Conservation (phyloP, 2,113 vertebrate species). For the Uropsilus gracilis region DNA sequence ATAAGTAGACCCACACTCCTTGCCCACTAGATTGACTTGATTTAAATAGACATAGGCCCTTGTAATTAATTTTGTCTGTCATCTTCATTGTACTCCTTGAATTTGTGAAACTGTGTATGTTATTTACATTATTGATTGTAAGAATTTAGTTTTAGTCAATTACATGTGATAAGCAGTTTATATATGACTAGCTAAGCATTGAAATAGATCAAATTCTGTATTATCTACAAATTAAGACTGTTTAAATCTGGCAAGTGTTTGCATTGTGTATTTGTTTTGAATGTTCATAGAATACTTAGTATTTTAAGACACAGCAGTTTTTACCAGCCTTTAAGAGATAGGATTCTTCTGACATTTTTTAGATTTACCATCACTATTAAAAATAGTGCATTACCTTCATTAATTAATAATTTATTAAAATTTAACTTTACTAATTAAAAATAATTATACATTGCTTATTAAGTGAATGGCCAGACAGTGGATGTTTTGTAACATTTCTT, state of each 20-base stretch:
- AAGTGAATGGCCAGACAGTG: background rate
- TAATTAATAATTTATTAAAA: too few species aligned
- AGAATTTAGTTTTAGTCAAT: background rate
- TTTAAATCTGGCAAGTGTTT: background rate
- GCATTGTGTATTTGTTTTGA: slow-evolving; percentile 20
- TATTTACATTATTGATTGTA: slow-evolving; percentile 20
- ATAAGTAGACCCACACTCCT: too few species aligned
- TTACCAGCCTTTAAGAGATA: background rate
- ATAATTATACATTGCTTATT: background rate
- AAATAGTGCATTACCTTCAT: too few species aligned
- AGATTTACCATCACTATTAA: background rate
- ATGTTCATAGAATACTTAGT: background rate
- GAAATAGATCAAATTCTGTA: slow-evolving; percentile 16
- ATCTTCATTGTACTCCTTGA: background rate
- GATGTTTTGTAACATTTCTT: slow-evolving; percentile 14
- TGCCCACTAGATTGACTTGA: background rate
- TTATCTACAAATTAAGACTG: background rate
- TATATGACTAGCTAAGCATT: background rate
- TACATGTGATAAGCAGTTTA: background rate
- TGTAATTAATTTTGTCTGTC: slow-evolving; percentile 35
- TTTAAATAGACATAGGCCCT: background rate
- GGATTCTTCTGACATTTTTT: background rate
- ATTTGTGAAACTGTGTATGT: background rate
- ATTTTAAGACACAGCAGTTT: background rate
- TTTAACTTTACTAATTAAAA: slow-evolving; percentile 41